phyloP scores from a whole-genome alignment of 2,888 invertebrate species.

The Papilio demoleus region DNA sequence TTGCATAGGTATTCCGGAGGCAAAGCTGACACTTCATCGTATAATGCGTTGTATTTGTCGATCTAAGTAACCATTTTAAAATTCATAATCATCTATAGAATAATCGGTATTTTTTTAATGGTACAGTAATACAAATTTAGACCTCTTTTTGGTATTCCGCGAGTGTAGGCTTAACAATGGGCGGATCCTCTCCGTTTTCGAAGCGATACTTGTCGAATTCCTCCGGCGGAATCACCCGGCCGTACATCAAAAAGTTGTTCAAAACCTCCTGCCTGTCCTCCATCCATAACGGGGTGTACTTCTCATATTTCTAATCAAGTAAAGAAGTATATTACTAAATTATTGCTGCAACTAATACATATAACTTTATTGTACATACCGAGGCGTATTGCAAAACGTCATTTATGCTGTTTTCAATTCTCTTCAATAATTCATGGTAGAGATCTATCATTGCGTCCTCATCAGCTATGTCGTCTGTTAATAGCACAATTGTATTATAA shows the following conservation, averaged over 20 bases:
- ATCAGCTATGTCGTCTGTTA: constrained; percentile 82
- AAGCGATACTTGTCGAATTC: constrained; percentile 85
- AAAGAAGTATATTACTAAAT: neutral
- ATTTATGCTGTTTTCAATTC: constrained; percentile 73
- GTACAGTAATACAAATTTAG: neutral
- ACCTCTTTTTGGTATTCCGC: constrained; percentile 90
- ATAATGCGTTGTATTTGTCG: constrained; percentile 91
- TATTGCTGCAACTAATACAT: neutral
- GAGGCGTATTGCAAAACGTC: constrained; percentile 68
- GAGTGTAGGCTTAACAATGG: constrained; percentile 83
- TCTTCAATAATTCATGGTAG: constrained; percentile 80
- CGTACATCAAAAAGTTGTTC: constrained; percentile 89
- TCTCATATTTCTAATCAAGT: neutral
- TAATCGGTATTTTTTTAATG: neutral
- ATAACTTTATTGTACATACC: constrained; percentile 53
- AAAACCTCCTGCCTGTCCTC: constrained; percentile 91
- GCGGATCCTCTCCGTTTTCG: constrained; percentile 81
- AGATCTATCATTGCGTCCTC: constrained; percentile 84
- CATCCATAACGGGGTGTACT: constrained; percentile 88
- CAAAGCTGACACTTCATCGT: constrained; percentile 88
- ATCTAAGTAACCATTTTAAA: constrained; percentile 78
- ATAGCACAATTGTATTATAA: constrained; percentile 26
- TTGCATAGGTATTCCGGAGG: constrained; percentile 87
- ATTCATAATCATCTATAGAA: neutral
- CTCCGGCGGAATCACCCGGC: constrained; percentile 87